A percentile compares a stretch with the other conserved stretches of the same genome.
phyloP scores from a whole-genome alignment of 2,888 invertebrate genomes.

The Coecobrya sp. region DNA sequence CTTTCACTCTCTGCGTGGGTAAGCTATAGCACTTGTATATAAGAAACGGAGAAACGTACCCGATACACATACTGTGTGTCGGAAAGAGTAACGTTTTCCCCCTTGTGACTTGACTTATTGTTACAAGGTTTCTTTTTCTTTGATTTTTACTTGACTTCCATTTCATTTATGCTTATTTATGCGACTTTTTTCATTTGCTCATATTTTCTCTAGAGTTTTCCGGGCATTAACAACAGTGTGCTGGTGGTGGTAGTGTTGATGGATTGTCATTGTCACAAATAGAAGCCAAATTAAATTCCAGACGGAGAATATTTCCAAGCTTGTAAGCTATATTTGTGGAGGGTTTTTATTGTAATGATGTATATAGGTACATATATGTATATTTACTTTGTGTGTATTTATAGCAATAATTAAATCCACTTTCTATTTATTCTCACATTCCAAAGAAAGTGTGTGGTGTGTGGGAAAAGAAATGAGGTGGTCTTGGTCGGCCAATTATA shows the following conservation, averaged over 20 bases:
- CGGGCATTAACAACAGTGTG: background rate
- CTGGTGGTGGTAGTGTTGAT: background rate
- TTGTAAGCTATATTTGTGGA: background rate
- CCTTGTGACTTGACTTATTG: constrained; percentile 2
- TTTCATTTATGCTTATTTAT: constrained; percentile 36
- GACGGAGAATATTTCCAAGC: background rate
- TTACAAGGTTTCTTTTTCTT: constrained; percentile 13
- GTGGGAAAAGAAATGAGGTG: background rate
- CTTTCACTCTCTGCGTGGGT: background rate
- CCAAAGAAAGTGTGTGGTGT: background rate
- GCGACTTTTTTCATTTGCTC: background rate
- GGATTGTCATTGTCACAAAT: constrained; percentile 46
- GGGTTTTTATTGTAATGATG: background rate
- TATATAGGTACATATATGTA: background rate
- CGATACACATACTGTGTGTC: background rate
- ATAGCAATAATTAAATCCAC: constrained; percentile 22
- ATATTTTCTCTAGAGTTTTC: background rate
- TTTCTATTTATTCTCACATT: constrained; percentile 25
- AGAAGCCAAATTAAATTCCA: background rate
- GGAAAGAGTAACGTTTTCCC: background rate
- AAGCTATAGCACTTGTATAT: background rate
- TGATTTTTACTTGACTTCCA: constrained; percentile 15
- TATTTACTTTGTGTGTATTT: background rate
- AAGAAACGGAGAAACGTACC: background rate
- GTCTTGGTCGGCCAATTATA: background rate